Conservation (phyloP, 2,888 invertebrate genomes). For the Heliothis peltigera region DNA sequence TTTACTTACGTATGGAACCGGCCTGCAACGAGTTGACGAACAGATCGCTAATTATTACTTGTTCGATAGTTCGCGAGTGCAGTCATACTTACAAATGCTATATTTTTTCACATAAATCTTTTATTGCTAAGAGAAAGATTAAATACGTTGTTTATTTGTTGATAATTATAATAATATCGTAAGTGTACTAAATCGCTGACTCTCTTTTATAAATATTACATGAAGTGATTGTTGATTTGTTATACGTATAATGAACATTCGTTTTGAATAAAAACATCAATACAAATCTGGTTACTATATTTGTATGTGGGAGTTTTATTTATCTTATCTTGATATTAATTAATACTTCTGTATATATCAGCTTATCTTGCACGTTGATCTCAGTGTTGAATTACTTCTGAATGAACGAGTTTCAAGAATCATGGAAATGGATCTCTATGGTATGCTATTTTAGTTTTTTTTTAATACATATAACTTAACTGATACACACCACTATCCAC, state of each 20-base stretch:
- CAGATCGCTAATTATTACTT: constrained; percentile 14
- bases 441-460: too few species aligned
- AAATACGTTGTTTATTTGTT: constrained; percentile 40
- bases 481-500: too few species aligned
- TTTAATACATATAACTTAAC: too few species aligned
- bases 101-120: constrained; percentile 54
- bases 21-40: constrained; percentile 14
- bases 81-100: constrained; percentile 28
- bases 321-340: constrained; percentile 20
- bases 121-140: constrained; percentile 41
- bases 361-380: constrained; percentile 26
- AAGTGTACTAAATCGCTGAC: constrained; percentile 34
- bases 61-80: constrained; percentile 25
- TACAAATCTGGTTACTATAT: constrained; percentile 56
- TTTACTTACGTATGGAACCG: constrained; percentile 41
- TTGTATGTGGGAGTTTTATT: constrained; percentile 58
- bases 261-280: constrained; percentile 51
- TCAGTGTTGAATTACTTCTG: not conserved
- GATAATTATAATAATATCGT: constrained; percentile 22
- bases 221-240: constrained; percentile 51
- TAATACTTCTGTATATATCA: constrained; percentile 12
- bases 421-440: too few species aligned
- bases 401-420: not conserved
- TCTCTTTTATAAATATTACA: constrained; percentile 33
- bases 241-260: constrained; percentile 37